Evolutionary conservation across 2,113 vertebrate species (phyloP).

Genomic region (Malurus elegans): DNA sequence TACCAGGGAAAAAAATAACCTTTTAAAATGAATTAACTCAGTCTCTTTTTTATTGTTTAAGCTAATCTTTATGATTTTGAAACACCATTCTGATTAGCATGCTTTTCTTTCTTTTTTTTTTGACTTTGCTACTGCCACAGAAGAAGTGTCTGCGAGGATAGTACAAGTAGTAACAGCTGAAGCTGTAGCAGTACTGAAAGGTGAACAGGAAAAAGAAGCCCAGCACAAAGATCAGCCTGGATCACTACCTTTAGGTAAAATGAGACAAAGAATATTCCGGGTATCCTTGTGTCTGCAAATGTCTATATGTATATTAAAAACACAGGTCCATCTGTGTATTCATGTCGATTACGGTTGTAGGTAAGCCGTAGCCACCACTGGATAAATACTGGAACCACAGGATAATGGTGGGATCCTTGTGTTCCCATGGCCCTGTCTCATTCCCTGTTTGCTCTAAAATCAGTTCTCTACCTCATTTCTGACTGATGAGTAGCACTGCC

Average conservation of each 20-base stretch:
- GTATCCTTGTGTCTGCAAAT: neutral
- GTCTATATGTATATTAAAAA: neutral
- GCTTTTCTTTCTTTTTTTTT: constrained; percentile 23
- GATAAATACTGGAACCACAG: neutral
- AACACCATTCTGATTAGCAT: neutral
- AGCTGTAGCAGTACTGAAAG: constrained; percentile 96
- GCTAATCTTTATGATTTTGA: neutral
- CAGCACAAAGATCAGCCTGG: constrained; percentile 82
- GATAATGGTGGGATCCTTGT: neutral
- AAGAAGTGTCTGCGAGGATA: constrained; percentile 97
- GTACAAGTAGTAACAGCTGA: constrained; percentile 98
- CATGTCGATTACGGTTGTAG: neutral
- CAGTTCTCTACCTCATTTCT: neutral
- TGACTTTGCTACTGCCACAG: constrained; percentile 73
- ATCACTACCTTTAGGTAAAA: constrained; percentile 91
- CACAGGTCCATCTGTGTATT: neutral
- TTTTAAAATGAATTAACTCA: neutral
- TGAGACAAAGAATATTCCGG: neutral
- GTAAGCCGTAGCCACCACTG: neutral
- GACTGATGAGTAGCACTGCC: accelerated
- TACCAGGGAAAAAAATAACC: neutral
- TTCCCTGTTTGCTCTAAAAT: neutral
- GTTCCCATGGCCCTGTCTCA: accelerated
- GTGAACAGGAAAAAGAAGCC: constrained; percentile 88
- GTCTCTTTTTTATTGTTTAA: neutral